Evolutionary conservation across 2,797 vertebrate genomes (phyloP).

Genomic region (Propithecus deckenii): DNA sequence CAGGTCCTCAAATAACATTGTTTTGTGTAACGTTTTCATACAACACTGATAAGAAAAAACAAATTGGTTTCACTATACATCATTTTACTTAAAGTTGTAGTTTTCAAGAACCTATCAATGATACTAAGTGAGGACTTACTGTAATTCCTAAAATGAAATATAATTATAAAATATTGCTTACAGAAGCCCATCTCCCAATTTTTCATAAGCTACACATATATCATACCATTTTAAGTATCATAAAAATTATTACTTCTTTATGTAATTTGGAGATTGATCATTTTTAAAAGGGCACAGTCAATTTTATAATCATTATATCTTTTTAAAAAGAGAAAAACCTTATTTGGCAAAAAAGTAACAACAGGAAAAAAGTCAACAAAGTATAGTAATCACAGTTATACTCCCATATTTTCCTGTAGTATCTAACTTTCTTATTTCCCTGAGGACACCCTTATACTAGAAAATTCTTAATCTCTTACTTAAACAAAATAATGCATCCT

Average conservation of each 20-base stretch:
- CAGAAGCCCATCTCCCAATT: background rate
- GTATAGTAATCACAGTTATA: background rate
- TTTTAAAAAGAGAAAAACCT: background rate
- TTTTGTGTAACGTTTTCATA: background rate
- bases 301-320: background rate
- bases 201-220: background rate
- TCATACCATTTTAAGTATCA: background rate
- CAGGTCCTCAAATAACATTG: background rate
- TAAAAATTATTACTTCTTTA: background rate
- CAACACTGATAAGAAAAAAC: background rate
- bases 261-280: background rate
- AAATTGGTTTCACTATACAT: background rate
- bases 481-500: constrained; percentile 7
- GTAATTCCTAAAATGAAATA: background rate
- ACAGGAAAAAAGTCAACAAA: background rate
- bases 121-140: background rate
- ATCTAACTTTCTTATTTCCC: background rate
- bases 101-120: background rate
- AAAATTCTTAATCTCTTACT: constrained; percentile 11
- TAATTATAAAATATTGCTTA: background rate
- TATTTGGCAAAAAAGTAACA: background rate
- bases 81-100: background rate
- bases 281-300: background rate
- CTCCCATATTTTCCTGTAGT: background rate
- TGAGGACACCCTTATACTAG: background rate